Conservation (phyloP, 2,797 vertebrate species). For the Gallinago stenura region DNA sequence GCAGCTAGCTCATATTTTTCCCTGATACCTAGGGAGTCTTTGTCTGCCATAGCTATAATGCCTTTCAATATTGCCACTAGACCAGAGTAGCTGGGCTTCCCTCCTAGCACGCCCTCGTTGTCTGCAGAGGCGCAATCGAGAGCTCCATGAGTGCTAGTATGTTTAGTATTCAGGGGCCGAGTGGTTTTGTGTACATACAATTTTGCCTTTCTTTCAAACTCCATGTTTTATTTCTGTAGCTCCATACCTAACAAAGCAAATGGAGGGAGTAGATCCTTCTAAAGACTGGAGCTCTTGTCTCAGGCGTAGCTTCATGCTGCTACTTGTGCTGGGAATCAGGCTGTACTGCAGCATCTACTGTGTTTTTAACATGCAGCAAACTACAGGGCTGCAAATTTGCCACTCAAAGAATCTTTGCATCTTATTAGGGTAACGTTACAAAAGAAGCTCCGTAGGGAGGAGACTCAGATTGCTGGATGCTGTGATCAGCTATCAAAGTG, state of each 20-base stretch:
- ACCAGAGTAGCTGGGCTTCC: not conserved
- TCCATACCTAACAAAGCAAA: not conserved
- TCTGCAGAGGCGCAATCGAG: not conserved
- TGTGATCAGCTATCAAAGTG: slow-evolving; percentile 43
- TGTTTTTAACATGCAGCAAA: slow-evolving; percentile 17
- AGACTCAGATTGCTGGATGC: slow-evolving; percentile 27
- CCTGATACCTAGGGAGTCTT: not conserved
- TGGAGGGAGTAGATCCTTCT: not conserved
- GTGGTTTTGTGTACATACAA: not conserved
- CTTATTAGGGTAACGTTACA: slow-evolving; percentile 40
- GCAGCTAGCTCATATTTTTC: not conserved
- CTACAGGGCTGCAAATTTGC: not conserved
- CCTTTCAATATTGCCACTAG: not conserved
- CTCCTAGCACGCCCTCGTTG: not conserved
- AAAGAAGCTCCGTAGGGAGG: slow-evolving; percentile 40
- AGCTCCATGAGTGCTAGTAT: not conserved
- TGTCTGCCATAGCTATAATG: not conserved
- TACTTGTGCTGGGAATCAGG: not conserved
- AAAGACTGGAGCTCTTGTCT: not conserved
- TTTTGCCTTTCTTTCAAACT: not conserved
- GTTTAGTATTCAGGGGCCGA: not conserved
- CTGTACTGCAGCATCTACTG: not conserved
- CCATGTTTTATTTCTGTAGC: not conserved
- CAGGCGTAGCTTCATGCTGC: not conserved
- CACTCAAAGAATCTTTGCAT: slow-evolving; percentile 21